Evolutionary conservation across 1,140 invertebrate genomes (phyloP).

Genomic region (Belonocnema kinseyi): DNA sequence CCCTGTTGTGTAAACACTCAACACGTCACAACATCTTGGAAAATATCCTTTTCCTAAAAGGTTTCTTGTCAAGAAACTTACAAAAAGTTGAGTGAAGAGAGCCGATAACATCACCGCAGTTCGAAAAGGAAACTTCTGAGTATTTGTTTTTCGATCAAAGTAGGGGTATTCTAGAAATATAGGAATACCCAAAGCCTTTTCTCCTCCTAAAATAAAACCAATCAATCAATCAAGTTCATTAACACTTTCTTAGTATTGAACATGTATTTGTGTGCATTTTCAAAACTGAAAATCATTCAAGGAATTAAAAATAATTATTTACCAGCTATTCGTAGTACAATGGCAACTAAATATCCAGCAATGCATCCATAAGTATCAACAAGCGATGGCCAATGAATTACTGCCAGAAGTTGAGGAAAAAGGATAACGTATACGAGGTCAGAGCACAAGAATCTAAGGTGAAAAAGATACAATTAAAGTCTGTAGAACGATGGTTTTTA

Average conservation of each 20-base stretch:
- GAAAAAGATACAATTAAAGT: slow-evolving; percentile 12
- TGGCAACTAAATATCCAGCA: slow-evolving; percentile 80
- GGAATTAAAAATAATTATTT: slow-evolving; percentile 42
- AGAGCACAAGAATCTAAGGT: slow-evolving; percentile 80
- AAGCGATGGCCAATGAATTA: slow-evolving; percentile 82
- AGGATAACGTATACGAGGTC: slow-evolving; percentile 89
- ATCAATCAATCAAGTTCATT: not conserved
- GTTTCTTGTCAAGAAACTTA: slow-evolving; percentile 77
- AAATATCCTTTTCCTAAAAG: slow-evolving; percentile 78
- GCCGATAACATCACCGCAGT: slow-evolving; percentile 79
- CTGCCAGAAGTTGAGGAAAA: slow-evolving; percentile 88
- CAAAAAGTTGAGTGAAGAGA: slow-evolving; percentile 76
- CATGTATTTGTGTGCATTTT: not conserved
- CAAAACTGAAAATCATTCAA: slow-evolving; percentile 35
- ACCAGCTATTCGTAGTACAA: slow-evolving; percentile 82
- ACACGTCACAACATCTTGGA: slow-evolving; percentile 70
- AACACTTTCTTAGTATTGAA: not conserved
- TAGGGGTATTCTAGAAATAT: slow-evolving; percentile 80
- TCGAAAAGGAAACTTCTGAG: slow-evolving; percentile 80
- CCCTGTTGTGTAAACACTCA: slow-evolving; percentile 70
- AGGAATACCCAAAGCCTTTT: slow-evolving; percentile 79
- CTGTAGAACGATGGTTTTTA: no score
- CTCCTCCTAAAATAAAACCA: slow-evolving; percentile 75
- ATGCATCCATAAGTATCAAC: slow-evolving; percentile 89
- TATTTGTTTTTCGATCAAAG: slow-evolving; percentile 75